These are phyloP conservation scores for Spermophilus dauricus DNA, from an alignment of 2,113 vertebrate genomes.

Conservation along the genomic window DNA sequence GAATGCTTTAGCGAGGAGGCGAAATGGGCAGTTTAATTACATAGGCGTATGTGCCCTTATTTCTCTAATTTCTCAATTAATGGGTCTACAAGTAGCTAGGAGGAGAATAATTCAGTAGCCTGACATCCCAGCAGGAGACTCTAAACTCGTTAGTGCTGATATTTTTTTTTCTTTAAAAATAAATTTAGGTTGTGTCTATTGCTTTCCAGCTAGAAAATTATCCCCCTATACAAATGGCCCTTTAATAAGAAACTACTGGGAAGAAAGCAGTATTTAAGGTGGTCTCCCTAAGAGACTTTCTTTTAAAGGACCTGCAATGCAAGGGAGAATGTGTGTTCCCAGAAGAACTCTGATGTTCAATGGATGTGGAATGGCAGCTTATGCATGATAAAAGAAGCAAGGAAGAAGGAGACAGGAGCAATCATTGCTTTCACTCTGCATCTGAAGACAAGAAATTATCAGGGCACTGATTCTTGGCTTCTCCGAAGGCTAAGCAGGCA, in stretches of 20 bases:
- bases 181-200: constrained; percentile 73
- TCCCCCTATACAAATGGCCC: neutral
- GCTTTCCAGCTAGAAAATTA: constrained; percentile 73
- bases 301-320: neutral
- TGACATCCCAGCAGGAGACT: constrained; percentile 73
- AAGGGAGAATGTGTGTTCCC: neutral
- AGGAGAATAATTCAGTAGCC: constrained; percentile 80
- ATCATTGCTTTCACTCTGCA: neutral
- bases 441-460: constrained; percentile 51
- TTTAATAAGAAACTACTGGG: neutral
- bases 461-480: constrained; percentile 63
- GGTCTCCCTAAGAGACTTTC: neutral
- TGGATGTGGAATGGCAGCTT: neutral
- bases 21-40: constrained; percentile 82
- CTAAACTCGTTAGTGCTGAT: constrained; percentile 66
- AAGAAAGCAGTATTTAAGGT: neutral
- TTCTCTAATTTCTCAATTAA: constrained; percentile 85
- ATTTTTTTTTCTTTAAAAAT: constrained; percentile 75
- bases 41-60: constrained; percentile 67
- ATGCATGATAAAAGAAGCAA: neutral
- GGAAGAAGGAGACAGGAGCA: constrained; percentile 31
- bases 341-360: neutral
- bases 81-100: constrained; percentile 74
- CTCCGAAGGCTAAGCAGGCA: neutral
- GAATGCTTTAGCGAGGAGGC: constrained; percentile 66